Base-by-base conservation (phyloP, 1,140 invertebrate genomes). In the Tetragnatha versicolor region DNA sequence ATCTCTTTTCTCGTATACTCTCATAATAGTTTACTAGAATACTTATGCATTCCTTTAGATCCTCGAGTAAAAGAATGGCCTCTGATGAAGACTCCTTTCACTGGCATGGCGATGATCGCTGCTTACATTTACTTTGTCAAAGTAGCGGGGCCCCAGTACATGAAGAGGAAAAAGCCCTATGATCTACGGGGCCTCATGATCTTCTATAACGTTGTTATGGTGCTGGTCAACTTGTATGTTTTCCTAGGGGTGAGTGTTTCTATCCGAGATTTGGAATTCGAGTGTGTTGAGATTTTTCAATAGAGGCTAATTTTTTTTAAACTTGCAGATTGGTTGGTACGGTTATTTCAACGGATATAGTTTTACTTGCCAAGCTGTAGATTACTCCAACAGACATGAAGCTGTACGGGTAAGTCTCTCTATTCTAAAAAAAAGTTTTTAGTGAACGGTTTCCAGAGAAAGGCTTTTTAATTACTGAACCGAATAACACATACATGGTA, bases 281-380 rank as follows among this genome's bases (percentile, higher is more conserved):
- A n/a, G n/a, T n/a, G n/a, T n/a, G n/a, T 3, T 0, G 55, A 60
- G 33, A 9, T 33, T 0, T 6, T 60, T 31, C 17, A 31, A 31
- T 31, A 20, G 17, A 31, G 31, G 27, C 17, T 10, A 49, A 12
- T n/a, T 63, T 80, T 42, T 81, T 81, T 79, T n/a, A n/a, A n/a
- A n/a, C n/a, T 60, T 82, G 83, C 61, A 75, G 47, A 65, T 80
- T 37, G 70, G 45, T 2, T 76, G 70, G 39, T 68, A 80, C 33
- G 53, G 72, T 35, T 79, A 63, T 14, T 73, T 76, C 37, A 63
- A 53, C 35, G 49, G 42, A 3, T 60, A 80, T 85, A 95, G 90
- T 84, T 92, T 93, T 82, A 89, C 88, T 83, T 97, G 94, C 87
- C 93, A 97, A 87, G 93, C 94, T 20, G 93, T 97, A 79, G 93